Base-by-base conservation (phyloP, 2,797 vertebrate species). In the Valencia hispanica region DNA sequence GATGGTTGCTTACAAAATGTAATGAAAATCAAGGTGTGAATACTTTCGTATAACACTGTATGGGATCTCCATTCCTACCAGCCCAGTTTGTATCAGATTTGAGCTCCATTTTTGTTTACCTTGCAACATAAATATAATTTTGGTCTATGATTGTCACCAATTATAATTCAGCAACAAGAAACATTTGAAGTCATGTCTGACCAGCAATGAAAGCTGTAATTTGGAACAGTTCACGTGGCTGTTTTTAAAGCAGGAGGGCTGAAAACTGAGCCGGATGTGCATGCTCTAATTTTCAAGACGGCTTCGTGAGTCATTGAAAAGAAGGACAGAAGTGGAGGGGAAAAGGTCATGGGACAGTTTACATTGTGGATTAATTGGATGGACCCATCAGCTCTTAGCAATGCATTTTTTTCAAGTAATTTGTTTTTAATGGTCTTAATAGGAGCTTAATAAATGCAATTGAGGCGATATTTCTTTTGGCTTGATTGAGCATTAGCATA, bases 401-500 rank as follows among this genome's bases (percentile, higher is more conserved):
- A 88, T 82, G 83, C 79, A 82, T 88, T 88, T 71, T 81, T 81
- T 83, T 90, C 82, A 95, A 85, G 72, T 96, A 92, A 94, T 92
- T n/a, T 92, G 84, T 87, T 91, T 92, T 88, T 90, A 86, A 80
- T 79, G 79, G 20, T 87, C 69, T 86, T 79, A 79, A 79, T 85
- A 74, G 32, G 45, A 61, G 59, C 93, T 92, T 95, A 96, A 96
- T 96, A 96, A 95, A 95, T 89, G 93, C 92, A 94, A 89, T 88
- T 87, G 94, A 95, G 94, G 94, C 95, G 94, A 95, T 96, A 94
- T 96, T 96, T 94, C 93, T 95, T 86, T 97, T 97, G 96, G 96
- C 95, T 77, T 73, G 4, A 84, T 84, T 69, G 57, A 68, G 82
- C 93, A 92, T 94, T 95, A 95, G 94, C 89, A 91, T 96, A 93